phyloP scores from a whole-genome alignment of 2,113 vertebrate genomes.

The Osmerus mordax region DNA sequence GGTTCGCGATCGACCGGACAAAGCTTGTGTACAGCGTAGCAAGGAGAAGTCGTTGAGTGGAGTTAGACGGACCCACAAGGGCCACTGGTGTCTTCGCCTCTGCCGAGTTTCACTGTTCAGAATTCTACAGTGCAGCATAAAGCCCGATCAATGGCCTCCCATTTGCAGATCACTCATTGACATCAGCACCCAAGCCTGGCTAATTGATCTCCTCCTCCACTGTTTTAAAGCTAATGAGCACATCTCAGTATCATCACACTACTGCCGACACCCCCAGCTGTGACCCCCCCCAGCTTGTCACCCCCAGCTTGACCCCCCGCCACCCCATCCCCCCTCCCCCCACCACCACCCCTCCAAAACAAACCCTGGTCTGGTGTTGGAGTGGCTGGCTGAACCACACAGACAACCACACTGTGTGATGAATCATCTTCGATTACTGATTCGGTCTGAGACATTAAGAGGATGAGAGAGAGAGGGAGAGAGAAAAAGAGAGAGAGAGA shows the following conservation, averaged over 20 bases:
- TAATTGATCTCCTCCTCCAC: constrained; percentile 57
- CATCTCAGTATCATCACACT: background rate
- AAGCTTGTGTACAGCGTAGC: background rate
- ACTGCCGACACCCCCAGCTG: background rate
- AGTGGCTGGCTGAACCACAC: background rate
- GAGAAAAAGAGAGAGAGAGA: no score
- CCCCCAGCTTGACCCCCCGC: background rate
- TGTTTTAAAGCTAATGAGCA: constrained; percentile 45
- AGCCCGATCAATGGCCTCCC: constrained; percentile 48
- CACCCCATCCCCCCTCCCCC: background rate
- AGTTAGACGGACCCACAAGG: no score
- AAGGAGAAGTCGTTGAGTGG: no score
- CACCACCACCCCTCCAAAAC: no score
- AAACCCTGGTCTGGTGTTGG: background rate
- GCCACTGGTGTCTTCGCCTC: no score
- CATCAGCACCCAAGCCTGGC: constrained; percentile 44
- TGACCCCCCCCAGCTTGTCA: background rate
- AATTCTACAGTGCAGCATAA: constrained; percentile 29
- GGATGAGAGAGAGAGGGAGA: no score
- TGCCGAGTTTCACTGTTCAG: background rate
- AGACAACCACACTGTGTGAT: constrained; percentile 2
- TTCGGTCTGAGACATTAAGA: background rate
- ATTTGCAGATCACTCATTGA: constrained; percentile 57
- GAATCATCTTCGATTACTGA: constrained; percentile 18
- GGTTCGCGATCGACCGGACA: no score